Percentiles rank a stretch among this genome's conserved stretches.
These are phyloP conservation scores for Oscheius sp. DNA, from an alignment of 2,888 invertebrate species.

Conservation along the genomic window DNA sequence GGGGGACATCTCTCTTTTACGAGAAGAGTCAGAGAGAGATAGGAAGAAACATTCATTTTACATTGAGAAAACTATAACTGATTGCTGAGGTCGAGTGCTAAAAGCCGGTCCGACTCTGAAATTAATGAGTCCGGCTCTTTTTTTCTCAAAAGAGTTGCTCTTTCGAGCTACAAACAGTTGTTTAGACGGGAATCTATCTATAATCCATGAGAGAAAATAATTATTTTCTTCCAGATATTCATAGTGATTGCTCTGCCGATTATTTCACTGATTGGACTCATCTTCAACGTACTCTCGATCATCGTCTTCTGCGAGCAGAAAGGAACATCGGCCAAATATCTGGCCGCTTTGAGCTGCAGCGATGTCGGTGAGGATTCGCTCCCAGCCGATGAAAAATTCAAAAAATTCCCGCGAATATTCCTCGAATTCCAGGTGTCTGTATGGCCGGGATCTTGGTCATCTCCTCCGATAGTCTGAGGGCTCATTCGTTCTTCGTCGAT, in stretches of 20 bases:
- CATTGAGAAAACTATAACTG: too few species aligned
- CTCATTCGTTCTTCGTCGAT: constrained; percentile 59
- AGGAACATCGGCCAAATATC: constrained; percentile 52
- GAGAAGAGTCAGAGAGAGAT: too few species aligned
- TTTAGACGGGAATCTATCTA: too few species aligned
- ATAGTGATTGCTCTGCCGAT: constrained; percentile 52
- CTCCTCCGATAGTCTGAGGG: constrained; percentile 60
- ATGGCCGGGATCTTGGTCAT: constrained; percentile 64
- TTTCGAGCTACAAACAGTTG: too few species aligned
- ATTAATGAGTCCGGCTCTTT: too few species aligned
- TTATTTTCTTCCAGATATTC: constrained; percentile 47
- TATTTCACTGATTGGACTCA: constrained; percentile 55
- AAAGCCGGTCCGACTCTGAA: too few species aligned
- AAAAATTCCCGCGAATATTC: background rate
- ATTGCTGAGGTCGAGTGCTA: too few species aligned
- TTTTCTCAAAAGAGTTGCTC: too few species aligned
- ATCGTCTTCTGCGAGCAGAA: constrained; percentile 49
- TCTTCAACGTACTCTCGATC: constrained; percentile 62
- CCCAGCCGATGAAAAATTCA: background rate
- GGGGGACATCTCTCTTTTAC: too few species aligned
- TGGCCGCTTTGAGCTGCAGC: constrained; percentile 58
- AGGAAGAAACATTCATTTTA: too few species aligned
- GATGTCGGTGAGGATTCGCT: constrained; percentile 56
- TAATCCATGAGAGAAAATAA: too few species aligned
- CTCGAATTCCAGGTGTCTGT: constrained; percentile 60